A percentile compares a stretch with the other conserved stretches of the same genome.
Conservation (phyloP, 2,113 vertebrate genomes). For the Aviceda subcristata region DNA sequence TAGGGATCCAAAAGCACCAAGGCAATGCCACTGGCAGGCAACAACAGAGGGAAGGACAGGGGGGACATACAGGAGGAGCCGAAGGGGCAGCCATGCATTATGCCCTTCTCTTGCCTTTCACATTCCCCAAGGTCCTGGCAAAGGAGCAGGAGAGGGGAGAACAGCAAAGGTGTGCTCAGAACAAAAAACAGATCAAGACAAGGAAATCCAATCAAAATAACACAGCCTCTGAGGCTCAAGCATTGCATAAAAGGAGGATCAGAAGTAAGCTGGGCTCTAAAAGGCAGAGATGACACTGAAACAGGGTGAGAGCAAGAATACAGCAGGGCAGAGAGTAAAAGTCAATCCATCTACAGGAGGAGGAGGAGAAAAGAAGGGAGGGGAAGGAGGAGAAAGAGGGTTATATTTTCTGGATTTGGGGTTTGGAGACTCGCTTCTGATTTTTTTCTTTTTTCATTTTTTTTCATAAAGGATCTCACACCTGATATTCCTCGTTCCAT, state of each 20-base stretch:
- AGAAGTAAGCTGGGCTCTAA: conserved; percentile 61
- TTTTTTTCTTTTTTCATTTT: conserved; percentile 17
- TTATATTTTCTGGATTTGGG: conserved; percentile 31
- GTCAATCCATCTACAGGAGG: conserved; percentile 44
- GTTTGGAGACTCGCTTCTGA: conserved; percentile 28
- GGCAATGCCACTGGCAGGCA: conserved; percentile 14
- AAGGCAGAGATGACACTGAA: conserved; percentile 75
- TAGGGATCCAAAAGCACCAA: conserved; percentile 2
- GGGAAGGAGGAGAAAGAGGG: conserved; percentile 24
- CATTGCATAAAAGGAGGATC: conserved; percentile 66
- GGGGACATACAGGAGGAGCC: background rate
- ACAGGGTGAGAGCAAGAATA: conserved; percentile 76
- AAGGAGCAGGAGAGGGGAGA: background rate
- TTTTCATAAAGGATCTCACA: conserved; percentile 79
- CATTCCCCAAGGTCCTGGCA: conserved; percentile 46
- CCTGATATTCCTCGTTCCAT: conserved; percentile 90
- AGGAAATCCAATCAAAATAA: conserved; percentile 2
- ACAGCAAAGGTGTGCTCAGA: conserved; percentile 14
- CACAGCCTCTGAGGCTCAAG: conserved; percentile 30
- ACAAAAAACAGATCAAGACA: background rate
- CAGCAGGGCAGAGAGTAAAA: conserved; percentile 65
- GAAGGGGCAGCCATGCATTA: conserved; percentile 64
- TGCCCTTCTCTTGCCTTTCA: conserved; percentile 27
- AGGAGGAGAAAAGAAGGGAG: conserved; percentile 61
- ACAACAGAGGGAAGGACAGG: background rate